Base-by-base conservation (phyloP, 2,888 invertebrate genomes). In the Caenorhabditis angaria region DNA sequence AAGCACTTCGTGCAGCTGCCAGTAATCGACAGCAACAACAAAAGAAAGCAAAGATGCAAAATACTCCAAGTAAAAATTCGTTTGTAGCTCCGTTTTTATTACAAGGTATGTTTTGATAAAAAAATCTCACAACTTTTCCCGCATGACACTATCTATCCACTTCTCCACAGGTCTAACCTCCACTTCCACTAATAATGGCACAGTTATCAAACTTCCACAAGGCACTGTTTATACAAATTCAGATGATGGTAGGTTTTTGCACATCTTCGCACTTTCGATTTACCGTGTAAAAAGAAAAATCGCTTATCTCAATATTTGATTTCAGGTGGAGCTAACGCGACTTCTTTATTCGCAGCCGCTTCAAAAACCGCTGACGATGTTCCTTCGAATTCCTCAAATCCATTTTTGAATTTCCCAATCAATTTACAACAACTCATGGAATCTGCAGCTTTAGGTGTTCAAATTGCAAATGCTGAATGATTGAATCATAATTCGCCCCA, bases 1-100 rank as follows among this genome's bases (percentile, higher is more conserved):
- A 85, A 29, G 85, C 84, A 10, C 69, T 85, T 53, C 75, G 74
- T 54, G 79, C 73, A 20, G 84, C 85, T 6, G 80, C 82, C 5
- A 69, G 66, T 24, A 82, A 80, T 54, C 67, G 83, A n/a, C 82
- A 83, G 65, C 75, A 79, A 54, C 69, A 70, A 48, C 48, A 70
- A 58, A 79, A 77, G 22, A 76, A 73, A 58, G 66, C 70, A 2
- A 67, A 61, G 48, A 41, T 35, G 35, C n/a, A n/a, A n/a, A 61
- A 58, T n/a, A 47, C 50, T 12, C 8, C 62, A n/a, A 57, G 60
- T 8, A 65, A 64, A 6, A 62, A 63, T 24, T 57, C 73, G 3
- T 77, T 79, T 47, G 61, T 78, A 22, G 76, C 76, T 51, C 79
- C 81, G 3, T 81, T 79, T 65, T 61, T 81, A 8, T 71, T 79